phyloP scores from a whole-genome alignment of 2,113 vertebrate genomes.

The Rhea pennata region DNA sequence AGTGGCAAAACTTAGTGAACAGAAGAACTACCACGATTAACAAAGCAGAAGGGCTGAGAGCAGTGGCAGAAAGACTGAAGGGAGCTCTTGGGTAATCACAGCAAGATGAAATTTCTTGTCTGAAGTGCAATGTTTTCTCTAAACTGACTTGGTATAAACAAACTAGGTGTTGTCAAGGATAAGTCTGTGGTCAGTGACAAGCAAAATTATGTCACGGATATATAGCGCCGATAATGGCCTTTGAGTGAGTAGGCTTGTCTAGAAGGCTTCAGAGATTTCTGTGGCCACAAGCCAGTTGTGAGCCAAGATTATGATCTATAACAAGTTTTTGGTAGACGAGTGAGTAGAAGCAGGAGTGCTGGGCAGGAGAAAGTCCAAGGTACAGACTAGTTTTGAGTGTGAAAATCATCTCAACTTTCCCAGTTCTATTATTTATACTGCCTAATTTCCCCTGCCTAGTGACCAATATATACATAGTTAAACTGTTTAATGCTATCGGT shows the following conservation, averaged over 20 bases:
- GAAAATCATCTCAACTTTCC: background rate
- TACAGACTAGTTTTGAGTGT: background rate
- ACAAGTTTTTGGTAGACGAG: background rate
- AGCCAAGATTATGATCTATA: background rate
- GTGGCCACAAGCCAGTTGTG: rapidly evolving
- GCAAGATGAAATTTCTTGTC: background rate
- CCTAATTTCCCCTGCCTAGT: background rate
- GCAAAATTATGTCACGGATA: background rate
- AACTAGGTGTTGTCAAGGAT: background rate
- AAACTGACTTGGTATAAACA: background rate
- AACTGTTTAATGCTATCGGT: background rate
- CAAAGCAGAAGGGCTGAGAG: background rate
- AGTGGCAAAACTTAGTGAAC: background rate
- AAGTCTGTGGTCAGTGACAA: background rate
- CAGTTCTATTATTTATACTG: background rate
- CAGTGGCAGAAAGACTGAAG: background rate
- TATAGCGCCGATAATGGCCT: background rate
- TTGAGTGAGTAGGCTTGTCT: background rate
- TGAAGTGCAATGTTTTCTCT: background rate
- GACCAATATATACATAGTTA: background rate
- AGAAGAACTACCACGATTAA: background rate
- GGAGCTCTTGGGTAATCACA: background rate
- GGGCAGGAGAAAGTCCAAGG: background rate
- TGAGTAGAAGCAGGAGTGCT: background rate
- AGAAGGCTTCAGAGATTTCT: rapidly evolving